These are phyloP conservation scores for Carassius gibelio DNA, from an alignment of 2,113 vertebrate genomes.

Conservation along the genomic window DNA sequence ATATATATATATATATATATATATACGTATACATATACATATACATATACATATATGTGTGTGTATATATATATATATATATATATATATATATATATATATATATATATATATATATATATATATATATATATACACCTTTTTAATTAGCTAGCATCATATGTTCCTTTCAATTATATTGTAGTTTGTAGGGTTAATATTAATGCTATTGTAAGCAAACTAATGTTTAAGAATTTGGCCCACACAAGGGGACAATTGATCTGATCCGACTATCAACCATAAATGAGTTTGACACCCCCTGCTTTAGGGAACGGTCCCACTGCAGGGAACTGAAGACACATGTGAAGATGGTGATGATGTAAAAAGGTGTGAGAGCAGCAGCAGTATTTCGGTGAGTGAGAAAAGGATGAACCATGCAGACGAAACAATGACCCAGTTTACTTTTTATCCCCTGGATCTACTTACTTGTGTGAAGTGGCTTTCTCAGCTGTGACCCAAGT, in stretches of 20 bases:
- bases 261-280: neutral
- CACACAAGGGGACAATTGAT: neutral
- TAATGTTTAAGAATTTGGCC: neutral
- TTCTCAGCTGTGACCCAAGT: constrained; percentile 36
- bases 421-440: neutral
- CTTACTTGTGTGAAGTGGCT: constrained; percentile 39
- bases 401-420: constrained; percentile 33
- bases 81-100: too few species aligned
- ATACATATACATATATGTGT: too few species aligned
- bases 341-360: neutral
- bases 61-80: too few species aligned
- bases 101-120: too few species aligned
- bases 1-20: too few species aligned
- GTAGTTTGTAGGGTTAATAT: too few species aligned
- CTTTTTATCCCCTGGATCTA: constrained; percentile 29
- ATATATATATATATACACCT: too few species aligned
- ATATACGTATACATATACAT: too few species aligned
- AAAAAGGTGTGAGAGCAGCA: neutral
- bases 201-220: neutral
- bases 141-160: too few species aligned
- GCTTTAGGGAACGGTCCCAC: neutral
- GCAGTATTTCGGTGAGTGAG: neutral
- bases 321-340: neutral
- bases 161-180: too few species aligned
- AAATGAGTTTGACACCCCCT: too few species aligned